Evolutionary conservation across 1,140 invertebrate species (phyloP), one percentile per base, ranked within the genome.

Genomic region (Macrobrachium rosenbergii): DNA sequence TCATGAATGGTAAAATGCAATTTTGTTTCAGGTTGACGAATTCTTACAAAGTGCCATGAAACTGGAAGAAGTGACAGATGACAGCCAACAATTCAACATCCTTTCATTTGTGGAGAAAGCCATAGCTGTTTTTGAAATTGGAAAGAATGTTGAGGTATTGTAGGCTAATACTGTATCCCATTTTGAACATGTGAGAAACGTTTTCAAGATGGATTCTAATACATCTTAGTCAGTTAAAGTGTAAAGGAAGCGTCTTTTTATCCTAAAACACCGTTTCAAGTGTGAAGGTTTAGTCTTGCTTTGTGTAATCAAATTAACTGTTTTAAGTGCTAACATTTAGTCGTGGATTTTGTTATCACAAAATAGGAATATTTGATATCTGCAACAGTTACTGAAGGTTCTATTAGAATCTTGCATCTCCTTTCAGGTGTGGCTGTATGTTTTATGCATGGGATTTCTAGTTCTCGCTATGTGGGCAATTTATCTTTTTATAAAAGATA

Each of bases 341-440:
- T n/a, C n/a, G n/a, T n/a, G n/a, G n/a, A n/a, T n/a, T n/a, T n/a
- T n/a, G n/a, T 5, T 52, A 52, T 52, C 45, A 52, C 45, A 52
- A 52, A 6, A 10, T 6, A 52, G 10, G 45, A 10, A 52, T 52
- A 52, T n/a, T n/a, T n/a, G n/a, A n/a, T n/a, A n/a, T n/a, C n/a
- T n/a, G n/a, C n/a, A n/a, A n/a, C n/a, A n/a, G n/a, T n/a, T n/a
- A 52, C 45, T 6, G 45, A 6, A 52, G 45, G 45, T 6, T 52
- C 10, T 52, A 6, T 52, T n/a, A n/a, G n/a, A n/a, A n/a, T 52
- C 45, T 52, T 52, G 5, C 10, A 52, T 52, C 10, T 52, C 23
- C 21, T 52, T 72, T 43, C 78, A 87, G 84, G 23, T 80, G 52
- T 87, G 84, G 84, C 52, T 87, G 67, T 62, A 75, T n/a, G 16